Evolutionary conservation across 2,888 invertebrate species (phyloP).

Genomic region (Stomorhina lunata): DNA sequence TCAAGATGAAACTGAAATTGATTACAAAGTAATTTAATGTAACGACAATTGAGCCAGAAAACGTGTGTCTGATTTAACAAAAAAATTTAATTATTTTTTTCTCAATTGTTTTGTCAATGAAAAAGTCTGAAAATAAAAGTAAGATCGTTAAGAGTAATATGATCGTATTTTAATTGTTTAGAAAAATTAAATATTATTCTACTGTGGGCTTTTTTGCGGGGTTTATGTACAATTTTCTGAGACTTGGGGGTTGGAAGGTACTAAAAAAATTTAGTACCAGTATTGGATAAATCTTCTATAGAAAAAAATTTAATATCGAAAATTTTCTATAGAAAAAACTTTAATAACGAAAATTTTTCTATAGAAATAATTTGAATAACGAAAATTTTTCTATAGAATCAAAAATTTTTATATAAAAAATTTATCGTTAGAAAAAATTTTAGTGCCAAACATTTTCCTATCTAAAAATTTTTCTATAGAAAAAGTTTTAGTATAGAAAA

Average conservation of each 20-base stretch:
- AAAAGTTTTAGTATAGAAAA: no score
- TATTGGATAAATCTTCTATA: no score
- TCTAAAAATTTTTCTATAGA: no score
- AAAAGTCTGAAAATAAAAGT: constrained; percentile 5
- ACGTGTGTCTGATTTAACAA: neutral
- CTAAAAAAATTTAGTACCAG: neutral
- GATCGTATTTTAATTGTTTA: constrained; percentile 60
- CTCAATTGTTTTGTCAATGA: constrained; percentile 54
- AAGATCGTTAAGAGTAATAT: constrained; percentile 50
- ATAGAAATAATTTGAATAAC: no score
- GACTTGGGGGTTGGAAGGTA: neutral
- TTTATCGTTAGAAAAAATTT: no score
- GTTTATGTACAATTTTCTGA: neutral
- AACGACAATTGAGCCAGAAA: constrained; percentile 25
- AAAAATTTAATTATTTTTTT: neutral
- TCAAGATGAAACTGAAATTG: constrained; percentile 53
- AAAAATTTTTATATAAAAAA: no score
- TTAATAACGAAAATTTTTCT: no score
- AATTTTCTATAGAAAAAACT: no score
- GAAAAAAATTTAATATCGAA: no score
- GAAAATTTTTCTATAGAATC: no score
- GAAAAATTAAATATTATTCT: constrained; percentile 21
- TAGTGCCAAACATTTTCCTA: no score
- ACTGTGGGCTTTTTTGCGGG: constrained; percentile 22
- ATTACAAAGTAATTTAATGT: constrained; percentile 32